These are phyloP conservation scores for Cossypha polioptera DNA, from an alignment of 2,797 vertebrate genomes.

Conservation along the genomic window DNA sequence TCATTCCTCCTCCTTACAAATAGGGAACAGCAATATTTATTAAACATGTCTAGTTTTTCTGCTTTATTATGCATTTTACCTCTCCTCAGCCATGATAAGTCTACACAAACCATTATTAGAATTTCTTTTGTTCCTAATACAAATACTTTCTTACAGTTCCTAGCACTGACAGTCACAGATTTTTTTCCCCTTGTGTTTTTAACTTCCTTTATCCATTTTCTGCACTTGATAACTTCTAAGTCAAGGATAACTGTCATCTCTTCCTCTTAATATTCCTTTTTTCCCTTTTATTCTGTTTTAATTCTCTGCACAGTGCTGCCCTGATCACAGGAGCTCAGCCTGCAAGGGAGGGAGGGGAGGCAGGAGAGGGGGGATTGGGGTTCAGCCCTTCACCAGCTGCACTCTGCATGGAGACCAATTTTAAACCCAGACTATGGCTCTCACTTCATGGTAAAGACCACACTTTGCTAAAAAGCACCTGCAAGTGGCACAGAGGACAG, in stretches of 20 bases:
- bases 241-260: conserved; percentile 50
- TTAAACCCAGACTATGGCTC: background rate
- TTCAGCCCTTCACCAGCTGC: background rate
- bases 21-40: conserved; percentile 47
- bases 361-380: too few species aligned
- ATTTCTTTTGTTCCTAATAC: conserved; percentile 65
- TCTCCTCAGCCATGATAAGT: conserved; percentile 26
- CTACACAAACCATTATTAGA: conserved; percentile 66
- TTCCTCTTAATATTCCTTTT: background rate
- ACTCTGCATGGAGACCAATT: background rate
- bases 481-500: background rate
- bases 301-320: background rate
- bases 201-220: conserved; percentile 53
- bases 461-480: background rate
- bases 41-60: conserved; percentile 57
- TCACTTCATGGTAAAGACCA: background rate
- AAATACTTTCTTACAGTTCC: conserved; percentile 45
- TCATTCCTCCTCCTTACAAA: background rate
- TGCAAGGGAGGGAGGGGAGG: rapidly evolving
- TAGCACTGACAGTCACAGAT: conserved; percentile 23
- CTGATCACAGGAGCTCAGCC: background rate
- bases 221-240: conserved; percentile 48
- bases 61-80: conserved; percentile 58
- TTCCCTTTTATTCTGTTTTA: background rate
- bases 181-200: conserved; percentile 44